These are phyloP conservation scores for Bubalus kerabau DNA, from an alignment of 2,113 vertebrate species.

Conservation along the genomic window DNA sequence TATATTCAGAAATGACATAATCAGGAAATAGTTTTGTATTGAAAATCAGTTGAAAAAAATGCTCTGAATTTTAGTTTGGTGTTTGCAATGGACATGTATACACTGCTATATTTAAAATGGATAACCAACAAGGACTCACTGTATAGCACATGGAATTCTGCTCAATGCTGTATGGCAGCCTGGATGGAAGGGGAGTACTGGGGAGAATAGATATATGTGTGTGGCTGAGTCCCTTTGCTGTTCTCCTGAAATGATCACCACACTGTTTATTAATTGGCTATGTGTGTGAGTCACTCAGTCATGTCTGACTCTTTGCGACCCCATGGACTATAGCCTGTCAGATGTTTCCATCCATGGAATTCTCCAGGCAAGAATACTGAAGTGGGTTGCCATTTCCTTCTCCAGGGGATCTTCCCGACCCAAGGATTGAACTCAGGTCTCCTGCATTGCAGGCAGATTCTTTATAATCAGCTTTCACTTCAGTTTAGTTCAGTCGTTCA, in stretches of 20 bases:
- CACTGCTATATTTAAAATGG: background rate
- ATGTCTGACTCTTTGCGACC: background rate
- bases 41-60: background rate
- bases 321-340: background rate
- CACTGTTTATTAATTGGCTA: background rate
- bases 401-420: background rate
- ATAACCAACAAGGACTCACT: background rate
- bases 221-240: background rate
- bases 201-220: background rate
- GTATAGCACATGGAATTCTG: background rate
- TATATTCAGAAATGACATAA: background rate
- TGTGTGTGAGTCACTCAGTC: background rate
- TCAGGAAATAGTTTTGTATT: background rate
- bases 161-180: background rate
- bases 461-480: background rate
- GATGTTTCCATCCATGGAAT: background rate
- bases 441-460: background rate
- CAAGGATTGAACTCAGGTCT: background rate
- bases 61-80: background rate
- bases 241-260: background rate
- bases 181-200: background rate
- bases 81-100: background rate
- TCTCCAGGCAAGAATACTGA: background rate
- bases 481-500: too few species aligned
- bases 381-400: background rate